Conservation (phyloP, 2,888 invertebrate genomes). For the Xanthorhoe designata region DNA sequence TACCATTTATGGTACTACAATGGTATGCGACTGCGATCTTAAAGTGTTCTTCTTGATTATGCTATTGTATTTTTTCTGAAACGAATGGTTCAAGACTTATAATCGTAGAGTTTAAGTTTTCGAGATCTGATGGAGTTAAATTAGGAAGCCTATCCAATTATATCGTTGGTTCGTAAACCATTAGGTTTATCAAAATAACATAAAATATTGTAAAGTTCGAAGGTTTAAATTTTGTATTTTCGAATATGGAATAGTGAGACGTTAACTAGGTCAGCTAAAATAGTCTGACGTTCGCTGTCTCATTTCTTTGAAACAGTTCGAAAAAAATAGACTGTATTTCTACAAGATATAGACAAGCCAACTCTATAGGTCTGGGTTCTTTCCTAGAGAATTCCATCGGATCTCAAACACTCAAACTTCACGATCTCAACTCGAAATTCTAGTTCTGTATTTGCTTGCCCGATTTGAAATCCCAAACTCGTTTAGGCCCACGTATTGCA, state of each 20-base stretch:
- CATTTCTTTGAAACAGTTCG: neutral
- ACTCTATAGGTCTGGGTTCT: neutral
- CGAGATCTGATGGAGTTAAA: no score
- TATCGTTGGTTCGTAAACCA: no score
- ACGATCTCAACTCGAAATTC: conserved; percentile 45
- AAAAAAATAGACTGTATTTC: neutral
- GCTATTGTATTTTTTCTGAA: neutral
- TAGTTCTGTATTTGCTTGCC: conserved; percentile 45
- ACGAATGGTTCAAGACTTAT: neutral
- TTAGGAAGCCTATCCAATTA: no score
- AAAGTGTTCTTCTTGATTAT: neutral
- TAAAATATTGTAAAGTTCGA: neutral
- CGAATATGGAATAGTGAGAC: neutral
- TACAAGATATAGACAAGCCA: neutral
- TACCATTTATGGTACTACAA: no score
- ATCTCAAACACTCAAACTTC: conserved; percentile 16
- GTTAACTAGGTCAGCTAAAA: neutral
- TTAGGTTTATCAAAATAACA: no score
- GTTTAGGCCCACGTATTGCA: conserved; percentile 34
- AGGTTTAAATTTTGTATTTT: neutral
- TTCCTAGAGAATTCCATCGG: neutral
- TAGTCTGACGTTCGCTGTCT: neutral
- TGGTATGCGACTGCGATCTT: neutral
- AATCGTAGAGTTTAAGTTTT: no score
- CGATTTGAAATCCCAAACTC: conserved; percentile 39